Evolutionary conservation across 2,888 invertebrate species (phyloP), one percentile per base, ranked within the genome.

Genomic region (Rhyacophila evoluta): DNA sequence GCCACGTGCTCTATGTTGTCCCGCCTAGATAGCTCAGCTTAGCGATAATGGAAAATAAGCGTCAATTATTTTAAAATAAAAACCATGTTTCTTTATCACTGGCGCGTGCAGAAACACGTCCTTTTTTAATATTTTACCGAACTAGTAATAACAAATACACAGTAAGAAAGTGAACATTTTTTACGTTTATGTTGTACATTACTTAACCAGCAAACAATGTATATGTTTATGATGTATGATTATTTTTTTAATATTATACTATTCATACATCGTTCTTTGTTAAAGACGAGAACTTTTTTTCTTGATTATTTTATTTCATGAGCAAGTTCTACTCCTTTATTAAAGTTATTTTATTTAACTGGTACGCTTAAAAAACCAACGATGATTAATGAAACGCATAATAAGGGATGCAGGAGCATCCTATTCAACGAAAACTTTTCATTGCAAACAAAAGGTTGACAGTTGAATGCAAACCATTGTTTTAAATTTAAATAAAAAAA

Each of bases 41-140:
- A 8, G 27, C 15, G 5, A 55, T 78, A 74, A 78, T 68, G 36
- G 72, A 37, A 41, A 71, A 71, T 71, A 71, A 29, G 36, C 29
- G 28, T 1, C 69, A 0, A 10, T 41, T 41, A 27, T 68, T 27
- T 19, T 78, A 74, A 78, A 74, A 78, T 68, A 69, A 78, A 78
- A 78, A 68, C 28, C 69, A 10, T 78, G 78, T 78, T 19, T 25
- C n/a, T 12, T 25, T 27, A 70, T 78, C 37, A 39, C 12, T n/a
- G 70, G 28, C 74, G 74, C 78, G 78, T 74, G 78, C 70, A 0
- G 27, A 2, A 10, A 55, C 8, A 55, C 8, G 19, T 55, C 55
- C 12, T 55, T 55, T 25, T 2, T 25, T 15, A 55, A 55, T 8
- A 15, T 12, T n/a, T n/a, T n/a, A n/a, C n/a, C n/a, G n/a, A n/a